Evolutionary conservation across 1,140 invertebrate genomes (phyloP).

Genomic region (Dendrolimus kikuchii): DNA sequence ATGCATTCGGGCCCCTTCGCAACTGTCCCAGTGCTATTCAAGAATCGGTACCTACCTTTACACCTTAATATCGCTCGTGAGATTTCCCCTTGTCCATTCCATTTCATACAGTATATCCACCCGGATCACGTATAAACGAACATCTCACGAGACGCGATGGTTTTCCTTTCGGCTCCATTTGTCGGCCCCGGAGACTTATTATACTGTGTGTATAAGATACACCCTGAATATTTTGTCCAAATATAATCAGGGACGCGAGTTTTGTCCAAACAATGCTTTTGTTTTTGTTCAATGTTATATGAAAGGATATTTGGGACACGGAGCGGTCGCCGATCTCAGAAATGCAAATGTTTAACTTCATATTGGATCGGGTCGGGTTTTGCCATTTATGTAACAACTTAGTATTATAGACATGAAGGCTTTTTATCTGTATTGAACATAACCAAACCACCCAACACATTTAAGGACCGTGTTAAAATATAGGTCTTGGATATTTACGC

Average conservation of each 20-base stretch:
- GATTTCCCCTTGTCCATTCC: constrained; percentile 56
- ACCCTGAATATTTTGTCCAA: constrained; percentile 62
- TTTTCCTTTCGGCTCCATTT: constrained; percentile 60
- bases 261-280: constrained; percentile 56
- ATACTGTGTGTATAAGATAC: constrained; percentile 62
- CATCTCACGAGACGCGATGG: constrained; percentile 44
- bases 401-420: constrained; percentile 12
- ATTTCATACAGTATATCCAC: constrained; percentile 39
- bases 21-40: constrained; percentile 54
- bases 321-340: constrained; percentile 25
- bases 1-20: constrained; percentile 31
- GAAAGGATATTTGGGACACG: constrained; percentile 26
- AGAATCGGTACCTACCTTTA: constrained; percentile 45
- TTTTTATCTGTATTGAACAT: constrained; percentile 5
- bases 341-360: constrained; percentile 56
- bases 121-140: constrained; percentile 59
- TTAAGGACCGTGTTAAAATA: too few species aligned
- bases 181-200: constrained; percentile 64
- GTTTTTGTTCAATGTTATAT: constrained; percentile 53
- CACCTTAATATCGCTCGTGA: constrained; percentile 59
- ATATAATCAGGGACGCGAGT: constrained; percentile 64
- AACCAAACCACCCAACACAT: too few species aligned
- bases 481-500: too few species aligned
- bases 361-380: constrained; percentile 40
- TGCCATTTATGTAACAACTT: constrained; percentile 14